These are phyloP conservation scores for Drosophila athabasca DNA, from an alignment of 1,140 invertebrate species.

Conservation along the genomic window DNA sequence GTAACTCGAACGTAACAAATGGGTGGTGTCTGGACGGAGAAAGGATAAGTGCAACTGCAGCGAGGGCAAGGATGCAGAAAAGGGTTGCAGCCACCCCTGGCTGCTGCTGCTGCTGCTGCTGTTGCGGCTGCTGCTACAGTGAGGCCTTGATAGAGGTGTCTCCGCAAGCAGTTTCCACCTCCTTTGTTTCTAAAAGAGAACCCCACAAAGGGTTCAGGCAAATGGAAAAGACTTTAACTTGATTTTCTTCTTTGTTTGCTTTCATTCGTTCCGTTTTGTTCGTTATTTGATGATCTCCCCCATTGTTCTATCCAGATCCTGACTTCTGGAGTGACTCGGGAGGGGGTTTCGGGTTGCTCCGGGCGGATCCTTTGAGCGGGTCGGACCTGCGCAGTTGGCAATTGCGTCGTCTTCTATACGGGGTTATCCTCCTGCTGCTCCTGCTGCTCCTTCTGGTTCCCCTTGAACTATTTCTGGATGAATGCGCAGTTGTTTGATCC, in stretches of 20 bases:
- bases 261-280: constrained; percentile 7
- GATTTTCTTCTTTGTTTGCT: constrained; percentile 20
- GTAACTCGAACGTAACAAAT: constrained; percentile 58
- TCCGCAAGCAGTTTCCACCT: no score
- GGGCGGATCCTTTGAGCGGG: constrained; percentile 19
- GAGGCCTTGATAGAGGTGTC: background rate
- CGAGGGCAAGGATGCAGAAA: constrained; percentile 33
- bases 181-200: no score
- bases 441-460: background rate
- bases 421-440: no score
- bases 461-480: background rate
- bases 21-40: constrained; percentile 27
- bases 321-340: constrained; percentile 38
- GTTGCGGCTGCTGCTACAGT: background rate
- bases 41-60: constrained; percentile 42
- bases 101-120: background rate
- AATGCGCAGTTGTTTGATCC: constrained; percentile 53
- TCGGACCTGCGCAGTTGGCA: constrained; percentile 62
- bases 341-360: background rate
- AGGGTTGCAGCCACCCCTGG: constrained; percentile 40
- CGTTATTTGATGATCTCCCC: constrained; percentile 26
- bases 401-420: constrained; percentile 50
- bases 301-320: constrained; percentile 44
- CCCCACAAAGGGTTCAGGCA: constrained; percentile 21
- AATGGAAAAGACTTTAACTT: constrained; percentile 45